Evolutionary conservation across 1,140 invertebrate genomes (phyloP), one percentile per base, ranked within the genome.

Genomic region (Caenorhabditis brenneri): DNA sequence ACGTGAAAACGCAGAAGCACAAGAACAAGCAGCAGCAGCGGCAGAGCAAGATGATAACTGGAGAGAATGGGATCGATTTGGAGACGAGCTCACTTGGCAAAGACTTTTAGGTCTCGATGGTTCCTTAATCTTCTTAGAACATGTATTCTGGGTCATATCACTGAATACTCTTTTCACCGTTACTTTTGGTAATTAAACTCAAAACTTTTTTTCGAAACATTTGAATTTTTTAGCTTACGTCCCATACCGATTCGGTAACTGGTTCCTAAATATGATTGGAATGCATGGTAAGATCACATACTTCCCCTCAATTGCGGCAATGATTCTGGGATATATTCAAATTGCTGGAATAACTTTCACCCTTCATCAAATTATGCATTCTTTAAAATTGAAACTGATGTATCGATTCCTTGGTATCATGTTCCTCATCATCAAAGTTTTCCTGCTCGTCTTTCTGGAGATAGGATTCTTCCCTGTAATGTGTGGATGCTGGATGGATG

Each of bases 401-500:
- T 94, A 95, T 88, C 93, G 95, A 86, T 93, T 97, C 33, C 92
- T 98, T 29, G 97, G 97, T 2, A 93, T 98, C 16, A 97, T 96
- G 89, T 99, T 98, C 91, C 95, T 99, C 24, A 96, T 98, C 58
- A 96, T 99, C 0, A 99, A 99, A 90, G 94, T 94, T 7, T 96
- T 95, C 3, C 91, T 98, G 39, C 91, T 98, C 4, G 95, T 95
- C 19, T 95, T 97, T 24, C 94, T 97, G 16, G 96, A 99, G 93
- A 96, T 99, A 84, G 96, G 97, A 9, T 94, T 99, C 4, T 94
- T 99, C 87, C 97, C 97, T 0, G 92, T 99, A 0, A 94, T 99
- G 9, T 99, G 97, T 91, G 97, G 97, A 19, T 99, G 97, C 96
- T 99, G 97, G 97, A 92, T 99, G 39, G 97, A 99, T 90, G 95